Conservation (phyloP, 2,113 vertebrate genomes). For the Antennarius striatus region DNA sequence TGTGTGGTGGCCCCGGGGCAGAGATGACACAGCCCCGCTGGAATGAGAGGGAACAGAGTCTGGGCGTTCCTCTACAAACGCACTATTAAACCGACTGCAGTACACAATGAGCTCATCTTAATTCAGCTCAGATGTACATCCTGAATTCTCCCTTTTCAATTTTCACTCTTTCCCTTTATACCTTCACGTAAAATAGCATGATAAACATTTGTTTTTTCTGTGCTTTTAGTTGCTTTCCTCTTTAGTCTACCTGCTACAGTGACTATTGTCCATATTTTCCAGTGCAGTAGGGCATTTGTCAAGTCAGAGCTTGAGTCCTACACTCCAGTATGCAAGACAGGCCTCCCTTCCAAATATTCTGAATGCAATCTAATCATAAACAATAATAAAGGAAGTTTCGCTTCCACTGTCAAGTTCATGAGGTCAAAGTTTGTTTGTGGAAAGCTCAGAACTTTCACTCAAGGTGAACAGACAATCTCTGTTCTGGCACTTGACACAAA, state of each 20-base stretch:
- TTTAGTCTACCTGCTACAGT: conserved; percentile 7
- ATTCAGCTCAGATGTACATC: conserved; percentile 87
- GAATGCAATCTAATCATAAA: conserved; percentile 66
- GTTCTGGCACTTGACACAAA: conserved; percentile 29
- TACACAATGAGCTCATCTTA: conserved; percentile 88
- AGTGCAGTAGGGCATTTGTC: conserved; percentile 12
- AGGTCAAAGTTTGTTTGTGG: conserved; percentile 47
- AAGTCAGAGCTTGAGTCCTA: conserved; percentile 28
- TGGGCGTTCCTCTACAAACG: conserved; percentile 85
- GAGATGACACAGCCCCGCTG: conserved; percentile 83
- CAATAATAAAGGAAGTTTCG: conserved; percentile 63
- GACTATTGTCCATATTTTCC: neutral
- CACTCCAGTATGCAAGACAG: conserved; percentile 19
- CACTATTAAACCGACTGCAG: conserved; percentile 84
- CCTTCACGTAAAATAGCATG: conserved; percentile 35
- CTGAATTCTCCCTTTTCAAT: conserved; percentile 54
- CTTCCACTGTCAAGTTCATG: conserved; percentile 44
- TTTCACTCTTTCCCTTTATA: conserved; percentile 33
- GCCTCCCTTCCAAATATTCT: conserved; percentile 40
- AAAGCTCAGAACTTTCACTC: conserved; percentile 26
- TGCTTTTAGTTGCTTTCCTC: conserved; percentile 14
- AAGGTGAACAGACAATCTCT: conserved; percentile 14
- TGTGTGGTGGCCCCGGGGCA: conserved; percentile 81
- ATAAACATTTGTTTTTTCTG: conserved; percentile 29
- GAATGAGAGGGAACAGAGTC: conserved; percentile 84